Evolutionary conservation across 2,797 vertebrate species (phyloP).

Genomic region (Neopelma chrysocephalum): DNA sequence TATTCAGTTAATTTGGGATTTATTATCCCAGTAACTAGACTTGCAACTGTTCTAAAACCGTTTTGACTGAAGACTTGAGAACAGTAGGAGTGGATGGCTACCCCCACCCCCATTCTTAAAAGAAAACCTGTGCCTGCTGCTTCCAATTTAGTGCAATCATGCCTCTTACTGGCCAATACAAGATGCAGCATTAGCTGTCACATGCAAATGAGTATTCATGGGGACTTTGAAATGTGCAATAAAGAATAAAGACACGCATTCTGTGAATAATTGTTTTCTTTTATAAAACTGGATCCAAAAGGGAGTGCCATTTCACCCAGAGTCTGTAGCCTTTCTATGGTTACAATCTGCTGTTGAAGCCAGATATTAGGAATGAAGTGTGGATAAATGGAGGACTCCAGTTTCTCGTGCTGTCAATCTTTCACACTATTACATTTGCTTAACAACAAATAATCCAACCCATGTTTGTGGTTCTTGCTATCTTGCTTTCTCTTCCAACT

Average conservation of each 20-base stretch:
- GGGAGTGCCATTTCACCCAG: slow-evolving; percentile 62
- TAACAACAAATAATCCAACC: slow-evolving; percentile 57
- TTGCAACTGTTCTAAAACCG: slow-evolving; percentile 76
- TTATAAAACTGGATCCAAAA: slow-evolving; percentile 67
- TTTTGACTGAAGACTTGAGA: slow-evolving; percentile 71
- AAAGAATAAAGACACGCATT: slow-evolving; percentile 66
- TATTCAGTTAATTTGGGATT: slow-evolving; percentile 75
- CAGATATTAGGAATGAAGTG: slow-evolving; percentile 66
- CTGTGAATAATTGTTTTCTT: slow-evolving; percentile 70
- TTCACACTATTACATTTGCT: slow-evolving; percentile 49
- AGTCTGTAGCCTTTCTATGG: slow-evolving; percentile 62
- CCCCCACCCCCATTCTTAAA: slow-evolving; percentile 74
- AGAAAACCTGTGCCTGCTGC: slow-evolving; percentile 77
- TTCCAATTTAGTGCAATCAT: slow-evolving; percentile 83
- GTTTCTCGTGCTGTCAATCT: slow-evolving; percentile 54
- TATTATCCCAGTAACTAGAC: slow-evolving; percentile 78
- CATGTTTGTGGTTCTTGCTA: slow-evolving; percentile 47
- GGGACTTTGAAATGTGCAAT: slow-evolving; percentile 71
- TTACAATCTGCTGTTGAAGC: slow-evolving; percentile 65
- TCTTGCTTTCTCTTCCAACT: slow-evolving; percentile 48
- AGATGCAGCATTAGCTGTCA: slow-evolving; percentile 79
- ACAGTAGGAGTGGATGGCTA: slow-evolving; percentile 72
- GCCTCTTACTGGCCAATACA: slow-evolving; percentile 80
- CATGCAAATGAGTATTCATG: slow-evolving; percentile 69
- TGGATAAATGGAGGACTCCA: slow-evolving; percentile 66